A percentile compares a stretch with the other conserved stretches of the same genome.
These are phyloP conservation scores for Camelus bactrianus DNA, from an alignment of 2,113 vertebrate species.

Conservation along the genomic window DNA sequence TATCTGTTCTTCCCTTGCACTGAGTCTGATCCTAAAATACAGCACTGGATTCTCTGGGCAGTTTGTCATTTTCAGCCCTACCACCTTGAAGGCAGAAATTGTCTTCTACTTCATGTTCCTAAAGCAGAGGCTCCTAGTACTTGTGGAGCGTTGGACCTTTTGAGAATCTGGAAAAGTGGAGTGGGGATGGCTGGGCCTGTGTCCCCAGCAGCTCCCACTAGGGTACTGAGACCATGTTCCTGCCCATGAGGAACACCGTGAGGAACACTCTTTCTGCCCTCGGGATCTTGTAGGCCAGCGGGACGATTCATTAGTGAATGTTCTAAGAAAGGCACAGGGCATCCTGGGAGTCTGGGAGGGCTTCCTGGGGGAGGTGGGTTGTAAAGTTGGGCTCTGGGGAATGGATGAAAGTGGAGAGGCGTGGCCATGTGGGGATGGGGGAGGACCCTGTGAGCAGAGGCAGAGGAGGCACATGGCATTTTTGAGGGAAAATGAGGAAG, in stretches of 20 bases:
- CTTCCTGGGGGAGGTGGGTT: not conserved
- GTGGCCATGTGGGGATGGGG: not conserved
- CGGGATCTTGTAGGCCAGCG: not conserved
- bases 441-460: not conserved
- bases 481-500: not conserved
- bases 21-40: slow-evolving; percentile 13
- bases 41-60: not conserved
- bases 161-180: not conserved
- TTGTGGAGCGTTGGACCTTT: not conserved
- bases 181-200: not conserved
- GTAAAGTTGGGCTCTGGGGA: not conserved
- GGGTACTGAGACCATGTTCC: not conserved
- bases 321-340: not conserved
- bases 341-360: not conserved
- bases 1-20: not conserved
- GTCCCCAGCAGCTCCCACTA: not conserved
- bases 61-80: slow-evolving; percentile 20
- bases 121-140: not conserved
- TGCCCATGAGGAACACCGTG: no score
- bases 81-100: not conserved
- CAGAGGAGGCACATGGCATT: not conserved
- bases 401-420: no score
- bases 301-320: not conserved
- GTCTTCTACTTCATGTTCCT: not conserved
- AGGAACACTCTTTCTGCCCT: not conserved